Evolutionary conservation across 2,888 invertebrate genomes (phyloP).

Genomic region (Nemapogon koenigi): DNA sequence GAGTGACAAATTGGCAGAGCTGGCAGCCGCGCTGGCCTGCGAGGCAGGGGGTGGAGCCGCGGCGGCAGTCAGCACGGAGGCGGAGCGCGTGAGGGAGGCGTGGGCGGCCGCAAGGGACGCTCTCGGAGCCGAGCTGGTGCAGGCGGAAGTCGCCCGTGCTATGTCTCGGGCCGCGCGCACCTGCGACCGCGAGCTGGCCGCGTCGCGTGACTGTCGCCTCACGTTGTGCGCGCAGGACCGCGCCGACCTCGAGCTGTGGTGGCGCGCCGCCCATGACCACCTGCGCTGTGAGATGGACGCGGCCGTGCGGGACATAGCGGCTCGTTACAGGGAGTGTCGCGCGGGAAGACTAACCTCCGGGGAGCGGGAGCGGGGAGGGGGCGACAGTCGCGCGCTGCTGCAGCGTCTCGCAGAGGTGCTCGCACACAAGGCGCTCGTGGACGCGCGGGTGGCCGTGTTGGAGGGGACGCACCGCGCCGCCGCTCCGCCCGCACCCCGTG

Average conservation of each 20-base stretch:
- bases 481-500: slow-evolving; percentile 22
- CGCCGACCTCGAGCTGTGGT: slow-evolving; percentile 76
- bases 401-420: slow-evolving; percentile 74
- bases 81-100: slow-evolving; percentile 75
- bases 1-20: slow-evolving; percentile 70
- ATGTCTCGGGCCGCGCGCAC: slow-evolving; percentile 73
- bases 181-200: slow-evolving; percentile 68
- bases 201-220: slow-evolving; percentile 61
- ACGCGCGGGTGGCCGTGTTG: slow-evolving; percentile 75
- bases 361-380: slow-evolving; percentile 28
- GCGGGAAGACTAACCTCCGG: slow-evolving; percentile 55
- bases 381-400: slow-evolving; percentile 35
- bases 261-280: slow-evolving; percentile 74
- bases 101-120: slow-evolving; percentile 79
- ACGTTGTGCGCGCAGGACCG: slow-evolving; percentile 72
- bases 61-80: slow-evolving; percentile 58
- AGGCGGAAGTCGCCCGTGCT: slow-evolving; percentile 78
- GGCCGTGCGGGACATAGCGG: slow-evolving; percentile 71
- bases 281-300: slow-evolving; percentile 76
- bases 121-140: slow-evolving; percentile 76
- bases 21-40: slow-evolving; percentile 73
- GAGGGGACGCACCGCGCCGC: slow-evolving; percentile 61
- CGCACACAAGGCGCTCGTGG: slow-evolving; percentile 77
- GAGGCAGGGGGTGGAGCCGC: slow-evolving; percentile 71
- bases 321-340: slow-evolving; percentile 70